Conservation (phyloP, 1,140 invertebrate genomes). For the Bactericera cockerelli region DNA sequence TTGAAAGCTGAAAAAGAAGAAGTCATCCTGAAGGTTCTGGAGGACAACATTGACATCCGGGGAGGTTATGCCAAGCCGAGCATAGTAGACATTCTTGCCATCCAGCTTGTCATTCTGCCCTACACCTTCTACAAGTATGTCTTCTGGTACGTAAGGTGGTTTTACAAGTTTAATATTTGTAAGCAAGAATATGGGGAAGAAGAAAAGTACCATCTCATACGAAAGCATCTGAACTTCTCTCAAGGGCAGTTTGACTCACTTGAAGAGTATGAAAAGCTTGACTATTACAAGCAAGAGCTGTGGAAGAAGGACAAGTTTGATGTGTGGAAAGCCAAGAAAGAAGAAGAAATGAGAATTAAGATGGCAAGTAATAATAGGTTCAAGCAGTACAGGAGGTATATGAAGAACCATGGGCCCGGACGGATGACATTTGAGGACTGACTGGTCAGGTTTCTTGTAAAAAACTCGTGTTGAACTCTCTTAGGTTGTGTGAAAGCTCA, state of each 20-base stretch:
- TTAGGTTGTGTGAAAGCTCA: no score
- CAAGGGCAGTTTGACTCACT: conserved; percentile 27
- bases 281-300: conserved; percentile 55
- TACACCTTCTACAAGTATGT: conserved; percentile 13
- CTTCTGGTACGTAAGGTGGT: conserved; percentile 13
- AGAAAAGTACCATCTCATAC: conserved; percentile 16
- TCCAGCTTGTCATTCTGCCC: conserved; percentile 14
- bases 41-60: conserved; percentile 80
- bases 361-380: conserved; percentile 59
- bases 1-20: conserved; percentile 58
- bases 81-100: conserved; percentile 12
- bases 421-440: conserved; percentile 67
- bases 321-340: conserved; percentile 63
- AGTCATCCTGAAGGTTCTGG: conserved; percentile 61
- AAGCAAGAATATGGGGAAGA: conserved; percentile 16
- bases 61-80: conserved; percentile 50
- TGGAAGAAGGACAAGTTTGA: conserved; percentile 68
- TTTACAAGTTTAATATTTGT: conserved; percentile 15
- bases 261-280: conserved; percentile 54
- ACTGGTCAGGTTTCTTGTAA: conserved; percentile 29
- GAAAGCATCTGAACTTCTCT: conserved; percentile 11
- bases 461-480: no score
- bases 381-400: conserved; percentile 61
- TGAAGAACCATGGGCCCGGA: conserved; percentile 61
- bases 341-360: conserved; percentile 65